Percentiles rank a stretch among this genome's conserved stretches.
These are phyloP conservation scores for Xanthorhoe spadicearia DNA, from an alignment of 2,888 invertebrate genomes.

Conservation along the genomic window DNA sequence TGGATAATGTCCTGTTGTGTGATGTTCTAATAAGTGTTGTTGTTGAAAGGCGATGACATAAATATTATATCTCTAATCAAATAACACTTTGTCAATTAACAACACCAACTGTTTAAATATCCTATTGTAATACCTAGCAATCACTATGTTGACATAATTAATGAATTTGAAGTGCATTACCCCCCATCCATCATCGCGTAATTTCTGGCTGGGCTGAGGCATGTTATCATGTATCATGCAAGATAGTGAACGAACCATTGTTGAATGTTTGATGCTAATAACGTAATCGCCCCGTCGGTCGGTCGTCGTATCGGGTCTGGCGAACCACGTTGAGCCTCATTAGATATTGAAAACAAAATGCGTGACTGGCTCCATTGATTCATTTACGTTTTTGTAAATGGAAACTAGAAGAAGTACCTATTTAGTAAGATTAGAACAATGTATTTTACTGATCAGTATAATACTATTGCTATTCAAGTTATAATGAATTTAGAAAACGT, in stretches of 20 bases:
- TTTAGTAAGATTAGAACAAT: no score
- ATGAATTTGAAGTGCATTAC: slow-evolving; percentile 26
- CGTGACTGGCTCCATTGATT: slow-evolving; percentile 3
- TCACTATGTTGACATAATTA: slow-evolving; percentile 14
- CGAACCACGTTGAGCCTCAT: slow-evolving; percentile 4
- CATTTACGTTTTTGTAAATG: background rate
- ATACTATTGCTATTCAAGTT: slow-evolving; percentile 1
- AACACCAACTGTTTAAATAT: slow-evolving; percentile 14
- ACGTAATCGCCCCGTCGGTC: background rate
- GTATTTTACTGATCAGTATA: slow-evolving; percentile 1
- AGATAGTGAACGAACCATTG: slow-evolving; percentile 5
- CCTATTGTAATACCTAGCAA: slow-evolving; percentile 14
- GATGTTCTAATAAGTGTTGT: slow-evolving; percentile 6
- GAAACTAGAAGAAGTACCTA: background rate
- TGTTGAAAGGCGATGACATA: slow-evolving; percentile 17
- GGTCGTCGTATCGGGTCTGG: no score
- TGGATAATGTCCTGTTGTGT: background rate
- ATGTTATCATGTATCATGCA: slow-evolving; percentile 10
- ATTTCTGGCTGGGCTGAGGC: slow-evolving; percentile 2
- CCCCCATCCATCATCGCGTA: slow-evolving; percentile 16
- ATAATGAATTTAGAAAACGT: slow-evolving; percentile 27
- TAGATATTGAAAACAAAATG: slow-evolving; percentile 5
- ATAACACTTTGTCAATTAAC: slow-evolving; percentile 10
- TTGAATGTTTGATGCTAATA: slow-evolving; percentile 20
- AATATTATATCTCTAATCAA: slow-evolving; percentile 14